These are phyloP conservation scores for Leistus spinibarbis DNA, from an alignment of 2,888 invertebrate species.

Conservation along the genomic window DNA sequence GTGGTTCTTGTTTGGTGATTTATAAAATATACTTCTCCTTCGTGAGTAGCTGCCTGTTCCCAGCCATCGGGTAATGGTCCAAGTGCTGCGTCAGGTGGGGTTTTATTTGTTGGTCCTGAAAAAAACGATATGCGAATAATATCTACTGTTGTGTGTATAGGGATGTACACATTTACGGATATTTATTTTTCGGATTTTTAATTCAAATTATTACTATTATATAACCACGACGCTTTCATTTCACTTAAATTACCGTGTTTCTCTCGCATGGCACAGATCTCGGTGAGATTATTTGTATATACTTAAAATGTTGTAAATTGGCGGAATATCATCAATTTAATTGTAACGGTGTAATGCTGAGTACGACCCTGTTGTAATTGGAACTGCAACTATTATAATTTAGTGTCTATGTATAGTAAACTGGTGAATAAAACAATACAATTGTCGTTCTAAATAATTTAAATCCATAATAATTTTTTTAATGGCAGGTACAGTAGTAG, in stretches of 20 bases:
- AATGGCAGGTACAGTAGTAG: no score
- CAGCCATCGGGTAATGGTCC: conserved; percentile 86
- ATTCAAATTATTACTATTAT: background rate
- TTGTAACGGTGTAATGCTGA: no score
- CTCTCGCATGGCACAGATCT: no score
- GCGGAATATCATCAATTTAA: no score
- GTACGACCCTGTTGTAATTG: no score
- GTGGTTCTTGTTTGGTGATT: conserved; percentile 94
- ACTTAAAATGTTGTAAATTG: no score
- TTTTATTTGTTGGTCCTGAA: conserved; percentile 52
- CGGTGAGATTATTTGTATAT: no score
- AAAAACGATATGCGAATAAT: background rate
- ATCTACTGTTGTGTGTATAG: background rate
- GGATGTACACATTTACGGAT: background rate
- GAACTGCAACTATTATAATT: no score
- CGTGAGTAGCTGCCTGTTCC: conserved; percentile 85
- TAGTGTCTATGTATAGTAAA: no score
- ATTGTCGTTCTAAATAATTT: no score
- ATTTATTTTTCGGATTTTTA: background rate
- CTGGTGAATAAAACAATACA: no score
- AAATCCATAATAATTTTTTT: no score
- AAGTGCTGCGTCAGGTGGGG: conserved; percentile 63
- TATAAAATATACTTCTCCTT: conserved; percentile 88
- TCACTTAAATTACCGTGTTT: background rate
- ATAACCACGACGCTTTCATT: background rate